phyloP scores from a whole-genome alignment of 2,888 invertebrate species.

The Melanotus villosus region DNA sequence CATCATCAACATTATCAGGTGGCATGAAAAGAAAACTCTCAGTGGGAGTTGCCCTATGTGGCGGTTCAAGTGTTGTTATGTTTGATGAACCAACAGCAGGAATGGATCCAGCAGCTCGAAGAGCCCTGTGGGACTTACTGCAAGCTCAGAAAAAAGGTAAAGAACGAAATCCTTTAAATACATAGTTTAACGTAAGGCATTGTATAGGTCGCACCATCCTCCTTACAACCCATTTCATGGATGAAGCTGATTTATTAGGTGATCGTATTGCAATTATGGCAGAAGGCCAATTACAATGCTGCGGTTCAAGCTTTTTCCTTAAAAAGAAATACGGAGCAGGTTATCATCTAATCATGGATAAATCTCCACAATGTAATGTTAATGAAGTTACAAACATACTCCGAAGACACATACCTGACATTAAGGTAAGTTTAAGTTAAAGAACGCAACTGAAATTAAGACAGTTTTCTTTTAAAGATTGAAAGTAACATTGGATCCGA shows the following conservation, averaged over 20 bases:
- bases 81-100: slow-evolving; percentile 88
- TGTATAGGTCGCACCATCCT: slow-evolving; percentile 83
- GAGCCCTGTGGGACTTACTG: slow-evolving; percentile 87
- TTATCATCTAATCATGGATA: slow-evolving; percentile 83
- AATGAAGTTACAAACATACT: slow-evolving; percentile 74
- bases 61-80: slow-evolving; percentile 80
- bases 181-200: no score
- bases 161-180: neutral
- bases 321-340: slow-evolving; percentile 91
- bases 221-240: slow-evolving; percentile 91
- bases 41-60: slow-evolving; percentile 83
- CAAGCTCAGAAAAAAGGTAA: slow-evolving; percentile 76
- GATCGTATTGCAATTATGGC: slow-evolving; percentile 93
- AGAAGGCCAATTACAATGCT: slow-evolving; percentile 83
- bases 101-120: slow-evolving; percentile 87
- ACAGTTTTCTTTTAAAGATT: slow-evolving; percentile 64
- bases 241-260: slow-evolving; percentile 90
- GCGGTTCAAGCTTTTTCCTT: slow-evolving; percentile 85
- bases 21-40: slow-evolving; percentile 86
- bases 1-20: slow-evolving; percentile 78
- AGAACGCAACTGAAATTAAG: no score
- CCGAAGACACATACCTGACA: slow-evolving; percentile 44
- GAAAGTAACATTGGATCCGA: slow-evolving; percentile 84
- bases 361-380: slow-evolving; percentile 70
- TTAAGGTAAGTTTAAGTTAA: slow-evolving; percentile 67